phyloP scores from a whole-genome alignment of 2,113 vertebrate species.

The Pachyramphus minor region DNA sequence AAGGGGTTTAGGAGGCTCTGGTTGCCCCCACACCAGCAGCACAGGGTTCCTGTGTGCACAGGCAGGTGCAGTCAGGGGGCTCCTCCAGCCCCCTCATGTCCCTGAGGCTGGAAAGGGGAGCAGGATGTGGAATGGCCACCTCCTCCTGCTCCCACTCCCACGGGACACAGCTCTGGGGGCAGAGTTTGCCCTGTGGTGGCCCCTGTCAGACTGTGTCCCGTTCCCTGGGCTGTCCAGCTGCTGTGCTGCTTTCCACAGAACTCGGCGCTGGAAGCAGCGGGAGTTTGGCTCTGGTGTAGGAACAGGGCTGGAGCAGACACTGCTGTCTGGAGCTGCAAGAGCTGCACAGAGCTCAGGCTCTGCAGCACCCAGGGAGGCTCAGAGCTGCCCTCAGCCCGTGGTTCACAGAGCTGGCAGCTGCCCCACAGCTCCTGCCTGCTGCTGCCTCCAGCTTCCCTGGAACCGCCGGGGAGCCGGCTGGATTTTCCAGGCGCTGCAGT shows the following conservation, averaged over 20 bases:
- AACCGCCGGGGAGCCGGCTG: background rate
- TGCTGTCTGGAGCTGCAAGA: background rate
- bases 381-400: background rate
- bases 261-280: background rate
- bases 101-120: background rate
- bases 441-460: constrained; percentile 22
- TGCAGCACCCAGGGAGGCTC: background rate
- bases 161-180: background rate
- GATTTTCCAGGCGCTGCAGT: background rate
- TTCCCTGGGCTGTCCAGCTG: background rate
- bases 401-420: background rate
- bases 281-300: background rate
- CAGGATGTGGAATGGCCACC: background rate
- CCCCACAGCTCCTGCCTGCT: background rate
- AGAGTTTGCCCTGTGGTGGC: background rate
- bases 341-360: background rate
- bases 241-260: background rate
- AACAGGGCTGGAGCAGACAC: background rate
- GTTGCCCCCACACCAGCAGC: rapidly evolving
- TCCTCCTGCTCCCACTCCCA: background rate
- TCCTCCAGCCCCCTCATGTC: background rate
- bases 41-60: background rate
- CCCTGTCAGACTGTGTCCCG: rapidly evolving
- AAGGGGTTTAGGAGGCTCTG: background rate
- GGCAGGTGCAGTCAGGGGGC: background rate